phyloP scores from a whole-genome alignment of 2,888 invertebrate species.

The Zonitis immaculata region DNA sequence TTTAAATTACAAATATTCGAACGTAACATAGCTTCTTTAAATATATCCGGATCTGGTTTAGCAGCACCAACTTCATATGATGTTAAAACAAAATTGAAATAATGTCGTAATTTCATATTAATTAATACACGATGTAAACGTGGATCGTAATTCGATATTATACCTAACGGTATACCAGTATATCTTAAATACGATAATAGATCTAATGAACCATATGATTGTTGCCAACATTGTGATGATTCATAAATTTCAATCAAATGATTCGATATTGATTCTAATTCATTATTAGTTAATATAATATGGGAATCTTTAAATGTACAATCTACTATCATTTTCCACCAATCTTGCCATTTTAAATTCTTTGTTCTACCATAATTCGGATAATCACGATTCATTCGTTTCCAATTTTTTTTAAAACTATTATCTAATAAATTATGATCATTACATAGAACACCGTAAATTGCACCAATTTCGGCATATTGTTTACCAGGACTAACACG shows the following conservation, averaged over 20 bases:
- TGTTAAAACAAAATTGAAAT: slow-evolving; percentile 75
- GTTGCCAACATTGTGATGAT: slow-evolving; percentile 69
- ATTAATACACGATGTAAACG: slow-evolving; percentile 64
- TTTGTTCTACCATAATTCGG: slow-evolving; percentile 75
- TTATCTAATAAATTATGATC: slow-evolving; percentile 52
- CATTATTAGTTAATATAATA: slow-evolving; percentile 40
- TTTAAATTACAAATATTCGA: slow-evolving; percentile 48
- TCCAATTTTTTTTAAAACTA: slow-evolving; percentile 64
- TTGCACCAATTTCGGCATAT: slow-evolving; percentile 70
- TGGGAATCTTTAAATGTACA: slow-evolving; percentile 59
- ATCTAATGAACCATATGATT: slow-evolving; percentile 60
- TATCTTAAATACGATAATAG: slow-evolving; percentile 59
- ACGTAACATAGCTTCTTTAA: slow-evolving; percentile 56
- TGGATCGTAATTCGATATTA: slow-evolving; percentile 88
- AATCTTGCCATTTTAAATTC: slow-evolving; percentile 68
- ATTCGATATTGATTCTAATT: slow-evolving; percentile 53
- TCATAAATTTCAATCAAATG: slow-evolving; percentile 66
- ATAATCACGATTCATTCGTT: slow-evolving; percentile 59
- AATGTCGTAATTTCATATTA: slow-evolving; percentile 61
- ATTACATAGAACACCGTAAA: slow-evolving; percentile 63
- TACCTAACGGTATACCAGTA: slow-evolving; percentile 57
- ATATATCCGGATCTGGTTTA: slow-evolving; percentile 75
- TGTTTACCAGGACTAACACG: slow-evolving; percentile 65
- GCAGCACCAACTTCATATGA: slow-evolving; percentile 70
- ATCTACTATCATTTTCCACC: slow-evolving; percentile 74